These are phyloP conservation scores for Asteroscopus sphinx DNA, from an alignment of 2,888 invertebrate species.

Conservation along the genomic window DNA sequence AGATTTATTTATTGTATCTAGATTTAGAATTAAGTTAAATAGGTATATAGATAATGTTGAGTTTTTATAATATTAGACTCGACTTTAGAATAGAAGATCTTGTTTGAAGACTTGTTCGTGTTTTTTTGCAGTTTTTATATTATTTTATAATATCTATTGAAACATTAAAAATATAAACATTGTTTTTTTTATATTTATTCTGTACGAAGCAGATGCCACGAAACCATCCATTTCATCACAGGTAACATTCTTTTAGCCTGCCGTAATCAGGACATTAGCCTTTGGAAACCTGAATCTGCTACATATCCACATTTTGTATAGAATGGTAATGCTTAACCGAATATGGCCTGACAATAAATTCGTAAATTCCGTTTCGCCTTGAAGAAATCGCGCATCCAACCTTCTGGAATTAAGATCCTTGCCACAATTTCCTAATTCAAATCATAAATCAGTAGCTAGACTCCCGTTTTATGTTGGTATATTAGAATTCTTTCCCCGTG, in stretches of 20 bases:
- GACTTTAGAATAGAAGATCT: neutral
- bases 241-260: neutral
- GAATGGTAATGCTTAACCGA: slow-evolving; percentile 2
- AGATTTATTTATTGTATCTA: slow-evolving; percentile 4
- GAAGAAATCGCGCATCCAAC: slow-evolving; percentile 38
- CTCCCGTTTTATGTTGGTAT: slow-evolving; percentile 22
- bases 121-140: too few species aligned
- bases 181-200: too few species aligned
- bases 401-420: slow-evolving; percentile 39
- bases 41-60: neutral
- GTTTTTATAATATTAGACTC: neutral
- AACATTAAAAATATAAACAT: too few species aligned
- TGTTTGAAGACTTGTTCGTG: too few species aligned
- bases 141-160: too few species aligned
- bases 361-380: slow-evolving; percentile 30
- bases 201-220: too few species aligned
- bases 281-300: slow-evolving; percentile 21
- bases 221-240: neutral
- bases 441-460: slow-evolving; percentile 39
- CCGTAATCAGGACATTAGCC: slow-evolving; percentile 1
- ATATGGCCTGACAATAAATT: slow-evolving; percentile 4
- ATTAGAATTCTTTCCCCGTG: slow-evolving; percentile 59
- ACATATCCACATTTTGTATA: neutral
- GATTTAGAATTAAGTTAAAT: slow-evolving; percentile 1
- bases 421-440: slow-evolving; percentile 52